phyloP scores from a whole-genome alignment of 2,888 invertebrate genomes.

The Xylophagus ater region DNA sequence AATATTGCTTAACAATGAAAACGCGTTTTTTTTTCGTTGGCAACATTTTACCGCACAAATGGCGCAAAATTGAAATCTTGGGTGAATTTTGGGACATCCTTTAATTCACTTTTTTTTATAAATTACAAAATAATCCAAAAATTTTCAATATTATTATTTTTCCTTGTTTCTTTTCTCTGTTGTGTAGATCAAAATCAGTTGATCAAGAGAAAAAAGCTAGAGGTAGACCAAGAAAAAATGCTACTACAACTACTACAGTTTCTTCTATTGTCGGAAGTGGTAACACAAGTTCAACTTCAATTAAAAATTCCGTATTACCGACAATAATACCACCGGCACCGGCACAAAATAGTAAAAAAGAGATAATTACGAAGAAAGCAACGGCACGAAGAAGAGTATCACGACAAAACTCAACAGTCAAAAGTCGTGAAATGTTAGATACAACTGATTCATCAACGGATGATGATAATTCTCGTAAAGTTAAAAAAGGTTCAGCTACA shows the following conservation, averaged over 20 bases:
- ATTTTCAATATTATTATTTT: background rate
- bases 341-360: conserved; percentile 14
- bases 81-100: no score
- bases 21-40: no score
- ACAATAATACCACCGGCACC: background rate
- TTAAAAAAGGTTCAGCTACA: conserved; percentile 14
- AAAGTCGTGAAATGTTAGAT: conserved; percentile 25
- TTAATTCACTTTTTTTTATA: no score
- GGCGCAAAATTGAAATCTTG: no score
- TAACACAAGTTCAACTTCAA: conserved; percentile 28
- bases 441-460: conserved; percentile 21
- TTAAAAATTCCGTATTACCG: conserved; percentile 24
- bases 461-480: conserved; percentile 14
- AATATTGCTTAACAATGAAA: no score
- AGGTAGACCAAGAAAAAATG: conserved; percentile 40
- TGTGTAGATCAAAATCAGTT: conserved; percentile 14
- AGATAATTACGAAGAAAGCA: conserved; percentile 14
- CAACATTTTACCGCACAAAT: no score
- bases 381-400: conserved; percentile 22
- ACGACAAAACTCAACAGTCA: conserved; percentile 25
- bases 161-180: background rate
- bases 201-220: conserved; percentile 33
- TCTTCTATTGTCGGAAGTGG: conserved; percentile 19
- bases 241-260: conserved; percentile 18
- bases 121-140: no score